Evolutionary conservation across 2,888 invertebrate species (phyloP), one percentile per base, ranked within the genome.

Genomic region (Didymodactylos carnosus): DNA sequence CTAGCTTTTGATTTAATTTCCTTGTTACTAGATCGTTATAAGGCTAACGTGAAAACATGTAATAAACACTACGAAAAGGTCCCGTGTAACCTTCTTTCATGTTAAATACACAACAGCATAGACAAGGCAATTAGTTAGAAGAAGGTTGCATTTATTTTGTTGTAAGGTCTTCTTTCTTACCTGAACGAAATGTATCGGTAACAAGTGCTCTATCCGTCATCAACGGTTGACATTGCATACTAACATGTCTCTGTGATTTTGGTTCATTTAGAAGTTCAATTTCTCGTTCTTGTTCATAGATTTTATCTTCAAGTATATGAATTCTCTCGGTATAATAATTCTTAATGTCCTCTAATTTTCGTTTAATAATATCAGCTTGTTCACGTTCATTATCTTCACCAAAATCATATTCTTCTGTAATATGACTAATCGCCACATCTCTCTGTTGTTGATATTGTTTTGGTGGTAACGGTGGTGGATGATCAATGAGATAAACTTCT

Each of bases 381-480:
- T 71, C 69, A 43, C 62, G 41, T 41, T 71, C 46, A 43, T 74
- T 41, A 35, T 71, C 69, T 19, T 72, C 72, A n/a, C n/a, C n/a
- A n/a, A n/a, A n/a, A 35, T 62, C 62, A 35, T 62, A 62, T 25
- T 71, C 71, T 16, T 43, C 39, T 16, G 74, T 74, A 29, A 39
- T 69, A 71, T 74, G 74, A 72, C 71, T 71, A 13, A 74, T 74
- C 8, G 74, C 74, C 13, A 74, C 74, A 51, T 74, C 74, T 35
- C 74, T 51, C 7, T 51, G 29, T 46, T 74, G 71, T 1, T 35
- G 62, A 35, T 35, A 35, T 62, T 62, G 29, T 19, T 29, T 29
- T 35, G 62, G 62, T 13, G 71, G 53, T 39, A 53, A 53, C 40
- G 70, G 46, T 23, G 69, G 69, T 13, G 72, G 72, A 25, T 72